Base-by-base conservation (phyloP, 2,888 invertebrate genomes). In the Argyresthia goedartella region DNA sequence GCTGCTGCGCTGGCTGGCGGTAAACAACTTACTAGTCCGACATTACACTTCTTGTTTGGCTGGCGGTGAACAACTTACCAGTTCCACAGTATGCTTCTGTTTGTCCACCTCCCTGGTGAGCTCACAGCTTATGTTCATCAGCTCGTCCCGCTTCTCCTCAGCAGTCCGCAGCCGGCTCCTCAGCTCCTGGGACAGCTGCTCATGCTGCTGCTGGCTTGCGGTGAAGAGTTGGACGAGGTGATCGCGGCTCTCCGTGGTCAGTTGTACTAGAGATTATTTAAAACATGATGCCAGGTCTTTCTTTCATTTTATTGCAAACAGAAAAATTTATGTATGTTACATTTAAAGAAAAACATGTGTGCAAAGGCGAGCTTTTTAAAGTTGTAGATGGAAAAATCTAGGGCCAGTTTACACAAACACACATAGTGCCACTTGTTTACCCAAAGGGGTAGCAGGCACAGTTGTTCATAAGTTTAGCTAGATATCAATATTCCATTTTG, bases 161-260 rank as follows among this genome's bases (percentile, higher is more conserved):
- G 55, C 57, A 1, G 60, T 53, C 1, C 56, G 47, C 4, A 67
- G 57, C 51, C 61, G 52, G 15, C 48, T 53, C 44, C 53, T 58
- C 33, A 59, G 45, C 1, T 64, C 64, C 8, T 16, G 46, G 4
- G 68, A 50, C n/a, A 69, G 67, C 0, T 54, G 36, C 0, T 67
- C 66, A 3, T 60, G 53, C 49, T 66, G 64, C 52, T 67, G 65
- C 52, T 64, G 64, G 2, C 62, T 56, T 0, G 59, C 52, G 8
- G 53, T 57, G 52, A 66, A 61, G 55, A 57, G 58, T 47, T 64
- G 63, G 4, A 56, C 35, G 49, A 68, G 53, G 50, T 71, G 67
- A 15, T 52, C 58, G 16, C 65, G 62, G 55, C 70, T 66, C 49
- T 65, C 66, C 41, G 51, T 59, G 25, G 60, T 55, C 49, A 67